phyloP scores from a whole-genome alignment of 2,797 vertebrate genomes.

The Phoxinus dragarum region DNA sequence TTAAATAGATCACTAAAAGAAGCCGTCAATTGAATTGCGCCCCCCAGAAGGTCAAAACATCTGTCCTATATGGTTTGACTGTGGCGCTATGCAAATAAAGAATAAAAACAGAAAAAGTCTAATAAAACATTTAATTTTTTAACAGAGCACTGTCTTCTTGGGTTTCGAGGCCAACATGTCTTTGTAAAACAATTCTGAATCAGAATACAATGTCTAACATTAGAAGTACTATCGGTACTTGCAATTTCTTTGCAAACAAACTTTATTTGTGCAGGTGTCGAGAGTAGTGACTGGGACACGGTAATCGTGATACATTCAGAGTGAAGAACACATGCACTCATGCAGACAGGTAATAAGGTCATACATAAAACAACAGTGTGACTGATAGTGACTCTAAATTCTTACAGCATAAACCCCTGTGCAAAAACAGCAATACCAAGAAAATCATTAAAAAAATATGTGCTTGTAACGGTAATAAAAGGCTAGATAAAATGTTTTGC shows the following conservation, averaged over 20 bases:
- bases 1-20: not conserved
- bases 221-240: conserved; percentile 9
- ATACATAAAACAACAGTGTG: conserved; percentile 26
- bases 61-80: not conserved
- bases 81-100: not conserved
- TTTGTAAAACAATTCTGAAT: conserved; percentile 1
- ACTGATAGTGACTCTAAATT: conserved; percentile 19
- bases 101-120: not conserved
- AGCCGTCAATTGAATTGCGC: not conserved
- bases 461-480: conserved; percentile 29
- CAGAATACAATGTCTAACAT: conserved; percentile 1
- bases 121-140: conserved; percentile 57
- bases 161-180: conserved; percentile 14
- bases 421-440: conserved; percentile 59
- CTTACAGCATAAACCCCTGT: conserved; percentile 48
- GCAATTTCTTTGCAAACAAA: conserved; percentile 2
- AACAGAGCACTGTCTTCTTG: conserved; percentile 6
- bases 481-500: not conserved
- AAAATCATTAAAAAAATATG: conserved; percentile 46
- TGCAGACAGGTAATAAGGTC: conserved; percentile 29
- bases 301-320: conserved; percentile 58
- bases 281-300: conserved; percentile 44
- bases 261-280: conserved; percentile 44
- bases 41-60: conserved; percentile 5
- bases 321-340: conserved; percentile 57